A percentile compares a stretch with the other conserved stretches of the same genome.
Evolutionary conservation across 2,797 vertebrate species (phyloP).

Genomic region (Danio albolineatus): DNA sequence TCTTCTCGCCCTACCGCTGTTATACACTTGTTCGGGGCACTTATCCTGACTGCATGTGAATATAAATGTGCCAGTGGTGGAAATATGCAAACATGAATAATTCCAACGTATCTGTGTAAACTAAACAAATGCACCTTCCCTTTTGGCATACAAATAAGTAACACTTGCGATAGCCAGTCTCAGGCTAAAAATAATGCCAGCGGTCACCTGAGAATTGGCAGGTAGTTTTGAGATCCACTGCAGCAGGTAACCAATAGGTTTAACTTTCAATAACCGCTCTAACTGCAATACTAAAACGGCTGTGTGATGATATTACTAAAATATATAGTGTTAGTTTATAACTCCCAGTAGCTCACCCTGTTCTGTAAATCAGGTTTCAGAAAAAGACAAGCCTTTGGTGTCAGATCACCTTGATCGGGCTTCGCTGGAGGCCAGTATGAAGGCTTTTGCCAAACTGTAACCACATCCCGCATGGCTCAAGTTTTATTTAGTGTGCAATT

Average conservation of each 20-base stretch:
- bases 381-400: conserved; percentile 11
- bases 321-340: background rate
- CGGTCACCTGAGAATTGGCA: background rate
- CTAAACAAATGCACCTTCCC: conserved; percentile 26
- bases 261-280: background rate
- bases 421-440: conserved; percentile 45
- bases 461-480: conserved; percentile 45
- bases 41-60: conserved; percentile 24
- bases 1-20: conserved; percentile 22
- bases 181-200: background rate
- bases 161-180: background rate
- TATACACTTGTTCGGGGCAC: background rate
- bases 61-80: conserved; percentile 21
- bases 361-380: background rate
- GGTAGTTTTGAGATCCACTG: background rate
- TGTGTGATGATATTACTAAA: background rate
- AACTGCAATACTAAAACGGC: background rate
- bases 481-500: conserved; percentile 53
- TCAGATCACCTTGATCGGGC: conserved; percentile 37
- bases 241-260: background rate
- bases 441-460: conserved; percentile 53
- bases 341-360: conserved; percentile 19
- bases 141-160: conserved; percentile 41
- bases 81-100: conserved; percentile 40
- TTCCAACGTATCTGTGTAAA: conserved; percentile 19